Evolutionary conservation across 2,113 vertebrate species (phyloP).

Genomic region (Prietella phreatophila): DNA sequence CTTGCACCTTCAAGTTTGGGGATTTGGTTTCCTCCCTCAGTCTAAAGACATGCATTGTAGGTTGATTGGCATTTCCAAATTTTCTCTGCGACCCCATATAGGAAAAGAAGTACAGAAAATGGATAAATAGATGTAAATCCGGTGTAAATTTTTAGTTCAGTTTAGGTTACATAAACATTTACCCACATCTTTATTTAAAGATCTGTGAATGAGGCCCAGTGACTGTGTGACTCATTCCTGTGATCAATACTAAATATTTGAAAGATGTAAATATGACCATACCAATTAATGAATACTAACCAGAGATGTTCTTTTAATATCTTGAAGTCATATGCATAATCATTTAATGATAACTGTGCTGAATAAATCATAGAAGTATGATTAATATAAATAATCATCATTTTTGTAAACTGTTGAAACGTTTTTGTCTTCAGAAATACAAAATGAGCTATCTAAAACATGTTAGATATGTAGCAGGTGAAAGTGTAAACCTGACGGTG

Average conservation of each 20-base stretch:
- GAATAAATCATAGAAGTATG: slow-evolving; percentile 43
- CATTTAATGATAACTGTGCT: slow-evolving; percentile 40
- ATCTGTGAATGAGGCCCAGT: background rate
- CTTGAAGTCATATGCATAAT: slow-evolving; percentile 4
- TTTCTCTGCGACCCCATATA: too few relatives aligned
- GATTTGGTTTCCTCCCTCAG: too few relatives aligned
- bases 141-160: background rate
- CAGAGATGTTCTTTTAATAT: background rate
- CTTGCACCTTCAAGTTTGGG: too few relatives aligned
- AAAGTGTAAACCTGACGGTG: background rate
- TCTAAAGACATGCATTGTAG: too few relatives aligned
- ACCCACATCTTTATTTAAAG: background rate
- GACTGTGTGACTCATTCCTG: background rate
- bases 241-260: background rate
- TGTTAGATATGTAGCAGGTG: background rate
- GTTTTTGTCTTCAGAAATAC: background rate
- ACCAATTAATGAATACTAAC: background rate
- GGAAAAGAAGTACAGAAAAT: too few relatives aligned
- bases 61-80: too few relatives aligned
- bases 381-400: background rate
- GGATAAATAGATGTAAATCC: background rate
- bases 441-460: background rate
- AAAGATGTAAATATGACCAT: background rate
- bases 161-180: background rate
- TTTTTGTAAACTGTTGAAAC: background rate